Percentiles rank a stretch among this genome's conserved stretches.
phyloP scores from a whole-genome alignment of 2,113 vertebrate genomes.

The Pipa parva region DNA sequence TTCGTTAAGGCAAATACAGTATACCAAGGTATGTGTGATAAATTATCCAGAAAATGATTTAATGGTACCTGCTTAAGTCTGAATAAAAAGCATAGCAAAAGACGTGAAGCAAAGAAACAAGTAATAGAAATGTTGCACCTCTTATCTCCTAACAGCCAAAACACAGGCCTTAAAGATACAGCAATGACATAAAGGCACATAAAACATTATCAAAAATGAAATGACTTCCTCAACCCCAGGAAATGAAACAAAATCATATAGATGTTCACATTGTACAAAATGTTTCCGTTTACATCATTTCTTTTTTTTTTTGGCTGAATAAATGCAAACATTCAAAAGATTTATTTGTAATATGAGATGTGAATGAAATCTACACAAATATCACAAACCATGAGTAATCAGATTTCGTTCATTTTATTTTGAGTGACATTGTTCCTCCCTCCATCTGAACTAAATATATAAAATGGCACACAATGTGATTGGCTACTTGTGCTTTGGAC shows the following conservation, averaged over 20 bases:
- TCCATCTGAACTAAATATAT: too few species aligned
- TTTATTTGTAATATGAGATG: conserved; percentile 46
- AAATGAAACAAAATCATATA: conserved; percentile 44
- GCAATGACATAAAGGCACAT: conserved; percentile 73
- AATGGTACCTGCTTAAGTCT: conserved; percentile 45
- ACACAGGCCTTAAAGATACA: conserved; percentile 44
- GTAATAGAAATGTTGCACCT: conserved; percentile 1
- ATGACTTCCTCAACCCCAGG: too few species aligned
- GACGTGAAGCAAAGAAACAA: conserved; percentile 24
- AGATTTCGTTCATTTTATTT: conserved; percentile 17
- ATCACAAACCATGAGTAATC: conserved; percentile 48
- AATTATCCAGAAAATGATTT: conserved; percentile 62
- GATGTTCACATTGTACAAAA: conserved; percentile 47
- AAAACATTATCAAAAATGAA: conserved; percentile 52
- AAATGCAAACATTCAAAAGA: conserved; percentile 55
- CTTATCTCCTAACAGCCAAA: conserved; percentile 43
- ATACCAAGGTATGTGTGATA: conserved; percentile 74
- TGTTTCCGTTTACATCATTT: conserved; percentile 46
- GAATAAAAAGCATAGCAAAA: conserved; percentile 11
- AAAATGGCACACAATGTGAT: conserved; percentile 46
- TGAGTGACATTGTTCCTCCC: too few species aligned
- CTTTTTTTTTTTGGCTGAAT: conserved; percentile 47
- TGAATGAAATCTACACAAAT: conserved; percentile 45
- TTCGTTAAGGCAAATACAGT: conserved; percentile 78
- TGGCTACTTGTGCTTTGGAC: conserved; percentile 69